Evolutionary conservation across 2,888 invertebrate genomes (phyloP), one percentile per base, ranked within the genome.

Genomic region (Chymomyza procnemis): DNA sequence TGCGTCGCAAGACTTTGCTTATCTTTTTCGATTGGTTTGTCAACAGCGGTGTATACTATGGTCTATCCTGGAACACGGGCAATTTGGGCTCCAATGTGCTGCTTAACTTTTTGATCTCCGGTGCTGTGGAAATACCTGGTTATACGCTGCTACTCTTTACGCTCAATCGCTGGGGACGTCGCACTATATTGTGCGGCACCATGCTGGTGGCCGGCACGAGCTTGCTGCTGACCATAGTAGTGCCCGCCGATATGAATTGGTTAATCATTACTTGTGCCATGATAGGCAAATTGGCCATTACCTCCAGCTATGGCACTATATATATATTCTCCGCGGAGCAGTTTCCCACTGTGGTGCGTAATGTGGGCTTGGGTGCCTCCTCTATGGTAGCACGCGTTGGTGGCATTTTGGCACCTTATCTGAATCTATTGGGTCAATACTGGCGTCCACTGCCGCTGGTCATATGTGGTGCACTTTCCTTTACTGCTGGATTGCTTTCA

Each of bases 341-440:
- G 86, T 95, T 95, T 83, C 95, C 95, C 12, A 95, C 95, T 1
- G 94, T 94, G 12, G 94, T 95, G 41, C 93, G 97, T 56, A 97
- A 97, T 89, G 95, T 96, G 47, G 97, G 96, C 0, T 94, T 97
- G 63, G 97, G 97, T 0, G 93, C 96, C 8, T 94, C 96, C 16
- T 97, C 97, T 0, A 96, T 97, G 92, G 94, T 95, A 66, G 97
- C 97, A 0, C 93, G 97, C 80, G 92, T 97, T 71, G 97, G 97
- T n/a, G 91, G 91, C 50, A 91, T 91, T 26, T 70, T 90, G 67
- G 91, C 97, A 0, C 97, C 97, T 0, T 97, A 96, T 85, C 93
- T 97, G 0, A 95, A 96, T 50, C 93, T 95, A 6, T 89, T 96
- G 73, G 92, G 92, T 9, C 90, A 92, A 59, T 92, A 93, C 1